phyloP scores from a whole-genome alignment of 2,888 invertebrate genomes.

The Erynnis tages region DNA sequence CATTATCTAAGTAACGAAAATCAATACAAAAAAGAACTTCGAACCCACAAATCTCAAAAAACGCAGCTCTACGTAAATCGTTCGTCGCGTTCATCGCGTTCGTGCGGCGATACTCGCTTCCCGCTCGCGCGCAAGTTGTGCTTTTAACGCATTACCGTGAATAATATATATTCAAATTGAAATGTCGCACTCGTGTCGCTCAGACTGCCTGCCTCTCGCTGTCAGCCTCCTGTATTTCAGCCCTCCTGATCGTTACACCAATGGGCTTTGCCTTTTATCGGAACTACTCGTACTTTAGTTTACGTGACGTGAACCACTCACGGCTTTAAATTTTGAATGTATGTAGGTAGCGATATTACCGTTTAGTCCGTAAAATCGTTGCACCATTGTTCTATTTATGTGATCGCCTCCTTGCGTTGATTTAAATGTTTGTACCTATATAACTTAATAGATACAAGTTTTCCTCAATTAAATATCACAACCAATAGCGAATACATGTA shows the following conservation, averaged over 20 bases:
- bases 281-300: slow-evolving; percentile 36
- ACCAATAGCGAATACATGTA: no score
- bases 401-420: no score
- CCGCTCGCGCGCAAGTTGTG: slow-evolving; percentile 65
- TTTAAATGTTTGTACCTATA: no score
- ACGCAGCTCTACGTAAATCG: not conserved
- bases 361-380: no score
- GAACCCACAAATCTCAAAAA: not conserved
- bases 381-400: no score
- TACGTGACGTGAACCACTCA: not conserved
- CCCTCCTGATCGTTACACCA: slow-evolving; percentile 57
- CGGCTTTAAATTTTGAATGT: slow-evolving; percentile 6
- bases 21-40: no score
- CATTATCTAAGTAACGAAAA: no score
- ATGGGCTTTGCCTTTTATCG: slow-evolving; percentile 72
- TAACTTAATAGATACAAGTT: no score
- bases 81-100: slow-evolving; percentile 52
- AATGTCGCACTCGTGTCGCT: slow-evolving; percentile 78
- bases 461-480: no score
- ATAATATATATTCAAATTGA: slow-evolving; percentile 81
- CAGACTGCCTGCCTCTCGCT: slow-evolving; percentile 56
- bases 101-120: slow-evolving; percentile 67
- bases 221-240: slow-evolving; percentile 61
- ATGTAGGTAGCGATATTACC: no score
- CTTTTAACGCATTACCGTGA: slow-evolving; percentile 81